These are phyloP conservation scores for Brachynemurus nebulosus DNA, from an alignment of 2,888 invertebrate genomes.

Conservation along the genomic window DNA sequence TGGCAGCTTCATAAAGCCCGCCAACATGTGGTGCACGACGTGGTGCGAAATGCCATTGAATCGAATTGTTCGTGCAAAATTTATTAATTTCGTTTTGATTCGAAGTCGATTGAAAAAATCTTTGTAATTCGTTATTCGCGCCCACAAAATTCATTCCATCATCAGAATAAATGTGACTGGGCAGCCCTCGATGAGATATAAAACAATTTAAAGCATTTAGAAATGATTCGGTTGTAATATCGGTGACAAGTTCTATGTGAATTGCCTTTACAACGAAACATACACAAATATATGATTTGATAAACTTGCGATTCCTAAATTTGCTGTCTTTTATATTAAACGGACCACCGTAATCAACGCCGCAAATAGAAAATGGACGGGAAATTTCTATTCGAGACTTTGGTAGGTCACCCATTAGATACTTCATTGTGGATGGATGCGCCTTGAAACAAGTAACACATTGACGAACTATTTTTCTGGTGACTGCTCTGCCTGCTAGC, in stretches of 20 bases:
- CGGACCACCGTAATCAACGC: constrained; percentile 19
- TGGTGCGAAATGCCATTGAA: constrained; percentile 20
- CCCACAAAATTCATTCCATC: constrained; percentile 25
- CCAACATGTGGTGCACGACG: constrained; percentile 20
- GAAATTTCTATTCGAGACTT: constrained; percentile 9
- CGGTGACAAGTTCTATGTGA: constrained; percentile 23
- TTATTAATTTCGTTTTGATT: too few species aligned
- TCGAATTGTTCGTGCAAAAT: constrained; percentile 8
- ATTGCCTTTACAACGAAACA: constrained; percentile 24
- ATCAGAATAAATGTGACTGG: constrained; percentile 21
- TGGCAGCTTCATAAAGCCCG: constrained; percentile 21
- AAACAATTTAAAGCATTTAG: constrained; percentile 23
- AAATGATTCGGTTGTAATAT: constrained; percentile 22
- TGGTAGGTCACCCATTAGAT: constrained; percentile 22
- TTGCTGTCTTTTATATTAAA: too few species aligned
- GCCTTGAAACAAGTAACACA: constrained; percentile 15
- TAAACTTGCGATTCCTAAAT: too few species aligned
- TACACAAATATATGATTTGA: constrained; percentile 21
- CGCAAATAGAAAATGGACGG: constrained; percentile 14
- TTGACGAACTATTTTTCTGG: constrained; percentile 8
- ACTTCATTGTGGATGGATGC: constrained; percentile 12
- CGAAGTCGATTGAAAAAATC: too few species aligned
- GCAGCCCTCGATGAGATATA: constrained; percentile 21
- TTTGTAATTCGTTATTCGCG: constrained; percentile 13
- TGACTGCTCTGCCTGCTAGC: constrained; percentile 10